These are phyloP conservation scores for Pterophyllum scalare DNA, from an alignment of 2,113 vertebrate species.

Conservation along the genomic window DNA sequence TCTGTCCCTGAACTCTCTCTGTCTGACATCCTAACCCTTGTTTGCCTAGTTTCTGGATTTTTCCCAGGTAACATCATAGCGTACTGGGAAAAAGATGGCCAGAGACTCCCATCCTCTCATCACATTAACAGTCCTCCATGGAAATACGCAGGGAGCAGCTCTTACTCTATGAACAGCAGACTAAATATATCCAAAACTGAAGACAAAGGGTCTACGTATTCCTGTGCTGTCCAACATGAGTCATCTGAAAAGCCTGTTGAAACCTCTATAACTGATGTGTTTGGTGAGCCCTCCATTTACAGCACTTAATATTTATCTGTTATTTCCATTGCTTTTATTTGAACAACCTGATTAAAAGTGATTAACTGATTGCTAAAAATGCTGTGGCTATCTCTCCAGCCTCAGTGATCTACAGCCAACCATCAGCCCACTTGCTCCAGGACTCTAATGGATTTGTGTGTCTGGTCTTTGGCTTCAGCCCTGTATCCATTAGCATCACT, in stretches of 20 bases:
- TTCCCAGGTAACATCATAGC: constrained; percentile 67
- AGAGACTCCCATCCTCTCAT: constrained; percentile 12
- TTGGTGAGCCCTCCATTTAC: too few species aligned
- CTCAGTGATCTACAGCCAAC: constrained; percentile 33
- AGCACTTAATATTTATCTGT: neutral
- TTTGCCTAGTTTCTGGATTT: constrained; percentile 71
- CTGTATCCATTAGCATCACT: constrained; percentile 64
- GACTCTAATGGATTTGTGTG: constrained; percentile 65
- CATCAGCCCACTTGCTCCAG: constrained; percentile 61
- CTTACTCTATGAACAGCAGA: constrained; percentile 71
- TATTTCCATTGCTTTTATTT: neutral
- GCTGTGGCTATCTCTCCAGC: constrained; percentile 32
- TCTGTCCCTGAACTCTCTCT: constrained; percentile 38
- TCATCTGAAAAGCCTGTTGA: constrained; percentile 50
- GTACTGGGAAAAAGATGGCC: constrained; percentile 67
- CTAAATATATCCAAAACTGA: constrained; percentile 44
- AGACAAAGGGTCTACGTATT: constrained; percentile 41
- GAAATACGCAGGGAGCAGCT: constrained; percentile 16
- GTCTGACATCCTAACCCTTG: constrained; percentile 27
- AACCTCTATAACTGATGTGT: constrained; percentile 52
- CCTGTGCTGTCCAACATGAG: constrained; percentile 75
- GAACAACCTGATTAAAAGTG: neutral
- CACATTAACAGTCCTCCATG: constrained; percentile 61
- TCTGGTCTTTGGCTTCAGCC: constrained; percentile 72
- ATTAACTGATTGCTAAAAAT: neutral